Conservation (phyloP, 2,888 invertebrate genomes). For the Clistopyga incitator region DNA sequence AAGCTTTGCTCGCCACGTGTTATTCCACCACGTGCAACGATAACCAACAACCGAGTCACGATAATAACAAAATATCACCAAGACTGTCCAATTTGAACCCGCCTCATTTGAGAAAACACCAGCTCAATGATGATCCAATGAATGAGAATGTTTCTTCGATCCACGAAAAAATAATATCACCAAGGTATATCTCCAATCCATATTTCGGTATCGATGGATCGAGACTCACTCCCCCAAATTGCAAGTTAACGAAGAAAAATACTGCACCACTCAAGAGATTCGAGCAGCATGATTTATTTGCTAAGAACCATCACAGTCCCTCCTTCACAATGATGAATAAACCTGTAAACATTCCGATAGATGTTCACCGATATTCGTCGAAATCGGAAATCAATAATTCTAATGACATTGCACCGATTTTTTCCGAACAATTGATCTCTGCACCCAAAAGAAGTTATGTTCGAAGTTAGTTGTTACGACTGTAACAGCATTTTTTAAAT, state of each 20-base stretch:
- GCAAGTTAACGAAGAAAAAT: conserved; percentile 49
- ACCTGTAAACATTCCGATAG: no score
- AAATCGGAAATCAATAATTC: no score
- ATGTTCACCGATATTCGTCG: no score
- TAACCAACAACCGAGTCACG: conserved; percentile 10
- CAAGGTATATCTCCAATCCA: conserved; percentile 52
- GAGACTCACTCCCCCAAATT: conserved; percentile 45
- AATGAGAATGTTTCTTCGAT: conserved; percentile 31
- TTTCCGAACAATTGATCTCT: no score
- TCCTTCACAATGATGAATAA: no score
- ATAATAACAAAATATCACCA: conserved; percentile 27
- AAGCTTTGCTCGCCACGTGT: conserved; percentile 76
- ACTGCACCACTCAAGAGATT: conserved; percentile 7
- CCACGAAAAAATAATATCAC: conserved; percentile 59
- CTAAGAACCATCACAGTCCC: no score
- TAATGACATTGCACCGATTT: no score
- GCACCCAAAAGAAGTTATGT: no score
- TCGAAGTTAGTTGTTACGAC: no score
- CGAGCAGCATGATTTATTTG: no score
- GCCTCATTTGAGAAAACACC: conserved; percentile 2
- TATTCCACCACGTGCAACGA: conserved; percentile 70
- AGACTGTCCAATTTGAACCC: conserved; percentile 22
- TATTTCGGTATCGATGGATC: conserved; percentile 21
- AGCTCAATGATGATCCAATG: conserved; percentile 8
- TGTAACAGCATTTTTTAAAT: no score